phyloP scores from a whole-genome alignment of 2,113 vertebrate species.

The Ptilorrhoa leucosticta region DNA sequence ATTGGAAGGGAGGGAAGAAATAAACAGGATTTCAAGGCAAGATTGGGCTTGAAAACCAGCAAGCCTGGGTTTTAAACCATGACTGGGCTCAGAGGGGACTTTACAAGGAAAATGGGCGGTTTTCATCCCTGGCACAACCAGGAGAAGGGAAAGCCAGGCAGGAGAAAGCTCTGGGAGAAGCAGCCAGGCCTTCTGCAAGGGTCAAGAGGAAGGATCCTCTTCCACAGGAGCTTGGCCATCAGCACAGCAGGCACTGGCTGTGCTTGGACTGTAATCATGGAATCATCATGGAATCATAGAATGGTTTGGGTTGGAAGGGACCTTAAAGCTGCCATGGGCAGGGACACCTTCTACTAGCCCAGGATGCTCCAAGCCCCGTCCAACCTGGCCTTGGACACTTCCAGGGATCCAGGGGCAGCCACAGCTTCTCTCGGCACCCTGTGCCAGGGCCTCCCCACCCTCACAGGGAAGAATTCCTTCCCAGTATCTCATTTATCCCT shows the following conservation, averaged over 20 bases:
- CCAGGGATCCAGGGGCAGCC: not conserved
- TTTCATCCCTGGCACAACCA: not conserved
- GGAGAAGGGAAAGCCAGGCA: not conserved
- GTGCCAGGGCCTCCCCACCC: not conserved
- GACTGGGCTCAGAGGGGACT: not conserved
- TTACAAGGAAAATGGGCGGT: not conserved
- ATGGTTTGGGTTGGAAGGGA: not conserved
- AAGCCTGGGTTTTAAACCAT: not conserved
- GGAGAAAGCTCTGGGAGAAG: not conserved
- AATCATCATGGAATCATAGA: not conserved
- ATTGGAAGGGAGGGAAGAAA: not conserved
- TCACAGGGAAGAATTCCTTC: rapidly evolving
- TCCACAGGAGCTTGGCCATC: not conserved
- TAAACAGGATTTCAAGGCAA: not conserved
- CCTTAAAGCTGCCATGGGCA: not conserved
- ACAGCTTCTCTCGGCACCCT: not conserved
- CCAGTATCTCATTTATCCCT: rapidly evolving
- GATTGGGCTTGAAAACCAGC: not conserved
- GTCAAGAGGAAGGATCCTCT: not conserved
- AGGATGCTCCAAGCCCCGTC: rapidly evolving
- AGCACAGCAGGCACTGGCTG: not conserved
- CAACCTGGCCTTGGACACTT: rapidly evolving
- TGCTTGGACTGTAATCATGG: not conserved
- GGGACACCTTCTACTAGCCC: rapidly evolving
- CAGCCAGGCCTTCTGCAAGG: not conserved